Evolutionary conservation across 2,797 vertebrate genomes (phyloP), one percentile per base, ranked within the genome.

Genomic region (Chaetodon trifasciatus): DNA sequence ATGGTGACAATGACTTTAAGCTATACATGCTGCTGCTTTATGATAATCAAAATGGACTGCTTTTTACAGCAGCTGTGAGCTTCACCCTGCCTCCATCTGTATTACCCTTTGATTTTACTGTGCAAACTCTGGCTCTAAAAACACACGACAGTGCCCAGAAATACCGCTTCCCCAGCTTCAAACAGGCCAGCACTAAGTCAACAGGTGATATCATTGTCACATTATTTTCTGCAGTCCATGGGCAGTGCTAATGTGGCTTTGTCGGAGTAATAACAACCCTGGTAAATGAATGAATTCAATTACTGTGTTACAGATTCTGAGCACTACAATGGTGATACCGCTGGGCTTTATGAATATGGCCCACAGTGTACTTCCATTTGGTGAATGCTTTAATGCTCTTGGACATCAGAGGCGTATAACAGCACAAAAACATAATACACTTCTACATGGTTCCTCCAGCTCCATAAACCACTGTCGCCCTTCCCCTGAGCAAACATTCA

Each of bases 151-250:
- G 81, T 39, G 64, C 74, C 88, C 89, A 87, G 83, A 88, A 85
- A 84, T 81, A 86, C 79, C 78, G 61, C 79, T 71, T 76, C 70
- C 79, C 17, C 24, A 39, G 88, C 86, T 82, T 89, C 81, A 89
- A 87, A 88, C 84, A 79, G 82, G 39, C 85, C 76, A 42, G 81
- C 73, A 52, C 44, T 49, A 78, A 87, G 86, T 87, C 86, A 91
- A 92, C 90, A 92, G 89, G 91, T 93, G 87, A 92, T 84, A 83
- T 85, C 78, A 74, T 76, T 92, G 87, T 90, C 85, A 79, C 83
- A 76, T 86, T 90, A 81, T 88, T 90, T 86, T 49, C 65, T 71
- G 75, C 82, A 75, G 85, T 70, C 79, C 76, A 69, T 5, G 61
- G 71, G 68, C 81, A 75, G 84, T 24, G 17, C 81, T 86, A 86